Evolutionary conservation across 2,888 invertebrate species (phyloP).

Genomic region (Schizotus pectinicornis): DNA sequence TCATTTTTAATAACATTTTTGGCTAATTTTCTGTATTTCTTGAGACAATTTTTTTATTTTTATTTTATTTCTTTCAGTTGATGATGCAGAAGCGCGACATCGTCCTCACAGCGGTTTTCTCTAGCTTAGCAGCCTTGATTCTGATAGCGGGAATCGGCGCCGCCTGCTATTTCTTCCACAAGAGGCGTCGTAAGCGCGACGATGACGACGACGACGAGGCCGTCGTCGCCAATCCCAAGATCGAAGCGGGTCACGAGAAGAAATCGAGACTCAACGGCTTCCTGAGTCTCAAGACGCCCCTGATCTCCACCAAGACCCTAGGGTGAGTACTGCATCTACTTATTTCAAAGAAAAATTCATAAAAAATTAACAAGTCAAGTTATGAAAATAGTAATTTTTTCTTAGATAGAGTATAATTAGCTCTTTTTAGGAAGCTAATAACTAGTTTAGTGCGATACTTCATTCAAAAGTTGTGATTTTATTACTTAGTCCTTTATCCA

Average conservation of each 20-base stretch:
- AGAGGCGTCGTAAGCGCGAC: conserved; percentile 62
- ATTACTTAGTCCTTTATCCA: no score
- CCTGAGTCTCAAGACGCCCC: conserved; percentile 73
- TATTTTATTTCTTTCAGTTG: conserved; percentile 58
- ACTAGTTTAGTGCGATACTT: no score
- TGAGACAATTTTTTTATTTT: conserved; percentile 1
- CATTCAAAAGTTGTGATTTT: no score
- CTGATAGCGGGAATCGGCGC: conserved; percentile 64
- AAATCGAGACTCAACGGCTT: conserved; percentile 69
- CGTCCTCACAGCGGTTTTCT: conserved; percentile 69
- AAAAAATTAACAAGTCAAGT: no score
- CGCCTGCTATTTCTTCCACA: conserved; percentile 63
- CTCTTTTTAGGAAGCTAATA: no score
- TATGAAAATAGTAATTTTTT: no score
- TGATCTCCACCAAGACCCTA: conserved; percentile 75
- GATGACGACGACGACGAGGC: conserved; percentile 62
- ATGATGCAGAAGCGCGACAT: conserved; percentile 75
- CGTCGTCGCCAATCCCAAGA: conserved; percentile 57
- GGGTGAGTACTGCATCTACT: conserved; percentile 67
- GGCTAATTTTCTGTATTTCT: no score
- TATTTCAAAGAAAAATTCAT: not conserved
- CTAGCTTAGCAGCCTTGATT: conserved; percentile 67
- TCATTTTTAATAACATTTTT: not conserved
- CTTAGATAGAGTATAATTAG: no score
- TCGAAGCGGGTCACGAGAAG: conserved; percentile 63